Conservation (phyloP, 2,888 invertebrate species). For the Phrixothrix hirtus region DNA sequence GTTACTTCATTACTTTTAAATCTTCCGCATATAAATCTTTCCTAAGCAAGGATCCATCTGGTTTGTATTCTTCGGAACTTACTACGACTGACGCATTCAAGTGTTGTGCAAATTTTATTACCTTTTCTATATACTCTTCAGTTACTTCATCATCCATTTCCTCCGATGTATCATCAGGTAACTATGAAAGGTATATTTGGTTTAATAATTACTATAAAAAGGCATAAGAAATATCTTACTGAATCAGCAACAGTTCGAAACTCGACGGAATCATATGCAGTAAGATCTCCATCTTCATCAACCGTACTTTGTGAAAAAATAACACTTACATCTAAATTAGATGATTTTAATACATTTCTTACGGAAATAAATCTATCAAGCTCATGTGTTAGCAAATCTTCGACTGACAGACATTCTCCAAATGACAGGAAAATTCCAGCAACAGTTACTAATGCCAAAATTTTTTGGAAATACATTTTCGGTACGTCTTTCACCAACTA, state of each 20-base stretch:
- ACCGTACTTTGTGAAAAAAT: neutral
- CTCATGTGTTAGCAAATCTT: neutral
- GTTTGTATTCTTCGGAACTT: neutral
- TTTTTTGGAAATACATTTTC: neutral
- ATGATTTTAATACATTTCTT: neutral
- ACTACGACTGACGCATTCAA: neutral
- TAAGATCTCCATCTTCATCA: neutral
- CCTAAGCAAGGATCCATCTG: neutral
- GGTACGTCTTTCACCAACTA: too few species aligned
- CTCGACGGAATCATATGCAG: neutral
- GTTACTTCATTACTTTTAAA: neutral
- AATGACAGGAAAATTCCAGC: neutral
- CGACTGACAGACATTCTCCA: neutral
- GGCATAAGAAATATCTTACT: neutral
- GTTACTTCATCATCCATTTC: too few species aligned
- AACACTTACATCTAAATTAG: neutral
- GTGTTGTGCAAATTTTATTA: neutral
- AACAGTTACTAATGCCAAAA: neutral
- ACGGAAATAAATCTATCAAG: neutral
- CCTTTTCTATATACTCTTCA: neutral
- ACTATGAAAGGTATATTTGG: too few species aligned
- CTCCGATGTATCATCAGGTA: too few species aligned
- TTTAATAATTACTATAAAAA: too few species aligned
- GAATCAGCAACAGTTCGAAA: neutral
- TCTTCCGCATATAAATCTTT: neutral